Percentiles rank a stretch among this genome's conserved stretches.
Evolutionary conservation across 1,140 invertebrate genomes (phyloP).

Genomic region (Centruroides vittatus): DNA sequence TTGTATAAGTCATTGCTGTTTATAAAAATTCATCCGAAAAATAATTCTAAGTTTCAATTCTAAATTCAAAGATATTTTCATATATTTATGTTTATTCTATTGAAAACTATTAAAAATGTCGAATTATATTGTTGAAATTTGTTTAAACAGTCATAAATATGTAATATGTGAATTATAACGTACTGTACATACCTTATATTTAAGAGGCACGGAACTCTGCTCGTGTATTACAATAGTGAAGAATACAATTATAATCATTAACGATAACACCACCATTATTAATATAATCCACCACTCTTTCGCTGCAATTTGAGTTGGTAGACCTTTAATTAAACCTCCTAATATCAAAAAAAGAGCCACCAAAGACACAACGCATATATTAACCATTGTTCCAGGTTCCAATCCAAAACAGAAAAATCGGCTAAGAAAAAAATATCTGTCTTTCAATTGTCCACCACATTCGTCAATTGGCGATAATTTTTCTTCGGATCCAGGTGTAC

Average conservation of each 20-base stretch:
- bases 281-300: constrained; percentile 3
- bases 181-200: constrained; percentile 47
- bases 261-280: constrained; percentile 6
- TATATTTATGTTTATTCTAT: no score
- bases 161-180: no score
- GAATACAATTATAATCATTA: constrained; percentile 30
- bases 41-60: no score
- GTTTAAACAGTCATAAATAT: no score
- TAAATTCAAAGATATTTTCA: no score
- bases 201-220: constrained; percentile 54
- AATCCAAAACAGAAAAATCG: neutral
- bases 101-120: no score
- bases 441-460: constrained; percentile 1
- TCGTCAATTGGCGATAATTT: neutral
- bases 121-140: no score
- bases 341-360: constrained; percentile 6
- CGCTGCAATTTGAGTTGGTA: neutral
- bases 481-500: neutral
- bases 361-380: constrained; percentile 8
- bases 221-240: constrained; percentile 63
- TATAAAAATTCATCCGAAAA: no score
- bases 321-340: constrained; percentile 10
- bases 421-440: neutral
- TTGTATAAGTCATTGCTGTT: no score
- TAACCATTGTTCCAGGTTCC: constrained; percentile 6